Conservation (phyloP, 2,113 vertebrate genomes). For the Numida meleagris region DNA sequence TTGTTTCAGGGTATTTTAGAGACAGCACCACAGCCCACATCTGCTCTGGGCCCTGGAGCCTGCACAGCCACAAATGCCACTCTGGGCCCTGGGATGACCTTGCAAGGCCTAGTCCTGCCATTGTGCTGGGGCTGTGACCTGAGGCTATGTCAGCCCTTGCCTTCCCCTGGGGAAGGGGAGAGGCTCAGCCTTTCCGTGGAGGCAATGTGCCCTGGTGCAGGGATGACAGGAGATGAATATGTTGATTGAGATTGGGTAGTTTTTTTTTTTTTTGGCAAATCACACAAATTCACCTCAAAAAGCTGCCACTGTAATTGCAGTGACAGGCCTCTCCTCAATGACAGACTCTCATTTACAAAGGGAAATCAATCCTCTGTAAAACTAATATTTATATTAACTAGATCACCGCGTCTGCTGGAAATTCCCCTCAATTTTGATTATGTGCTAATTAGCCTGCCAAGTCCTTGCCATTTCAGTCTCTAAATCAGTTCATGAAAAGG, state of each 20-base stretch:
- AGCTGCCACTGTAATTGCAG: neutral
- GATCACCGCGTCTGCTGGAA: conserved; percentile 47
- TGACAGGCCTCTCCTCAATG: neutral
- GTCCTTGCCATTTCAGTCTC: conserved; percentile 59
- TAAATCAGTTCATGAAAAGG: conserved; percentile 53
- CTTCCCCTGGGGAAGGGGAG: neutral
- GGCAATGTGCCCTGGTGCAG: neutral
- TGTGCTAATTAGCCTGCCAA: conserved; percentile 71
- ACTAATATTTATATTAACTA: conserved; percentile 50
- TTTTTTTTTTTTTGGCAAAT: conserved; percentile 37
- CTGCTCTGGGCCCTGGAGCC: neutral
- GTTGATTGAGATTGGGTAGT: conserved; percentile 11
- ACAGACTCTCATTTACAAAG: conserved; percentile 35
- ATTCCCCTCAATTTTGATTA: conserved; percentile 68
- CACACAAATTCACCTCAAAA: conserved; percentile 39
- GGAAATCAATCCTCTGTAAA: conserved; percentile 25
- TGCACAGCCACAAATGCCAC: neutral
- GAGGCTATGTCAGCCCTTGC: neutral
- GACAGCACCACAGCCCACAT: neutral
- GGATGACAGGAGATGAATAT: conserved; percentile 26
- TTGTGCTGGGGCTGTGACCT: neutral
- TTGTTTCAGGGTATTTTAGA: neutral
- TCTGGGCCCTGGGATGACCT: neutral
- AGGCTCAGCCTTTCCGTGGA: neutral
- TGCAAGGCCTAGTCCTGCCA: neutral